These are phyloP conservation scores for Selene dorsalis DNA, from an alignment of 2,797 vertebrate genomes.

Conservation along the genomic window DNA sequence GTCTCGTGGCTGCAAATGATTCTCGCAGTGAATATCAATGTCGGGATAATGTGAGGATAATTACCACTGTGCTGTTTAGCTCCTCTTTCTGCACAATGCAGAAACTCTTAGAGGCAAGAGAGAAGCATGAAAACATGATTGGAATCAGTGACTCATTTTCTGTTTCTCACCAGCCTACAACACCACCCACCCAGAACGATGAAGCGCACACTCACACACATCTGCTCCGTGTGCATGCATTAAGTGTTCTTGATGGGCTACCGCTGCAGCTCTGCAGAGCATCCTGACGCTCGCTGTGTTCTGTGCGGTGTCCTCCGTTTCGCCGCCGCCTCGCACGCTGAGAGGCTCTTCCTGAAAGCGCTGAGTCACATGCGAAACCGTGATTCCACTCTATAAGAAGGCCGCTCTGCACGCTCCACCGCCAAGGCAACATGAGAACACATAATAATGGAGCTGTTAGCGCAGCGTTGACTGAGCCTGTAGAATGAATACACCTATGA, in stretches of 20 bases:
- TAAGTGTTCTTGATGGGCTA: slow-evolving; percentile 34
- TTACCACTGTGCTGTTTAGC: slow-evolving; percentile 18
- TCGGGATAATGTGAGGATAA: slow-evolving; percentile 39
- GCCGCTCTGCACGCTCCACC: neutral
- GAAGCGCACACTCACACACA: neutral
- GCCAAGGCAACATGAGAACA: slow-evolving; percentile 1
- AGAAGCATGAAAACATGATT: slow-evolving; percentile 37
- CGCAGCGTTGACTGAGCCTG: slow-evolving; percentile 29
- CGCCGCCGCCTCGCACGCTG: neutral
- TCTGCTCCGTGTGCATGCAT: slow-evolving; percentile 18
- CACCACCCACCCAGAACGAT: slow-evolving; percentile 37
- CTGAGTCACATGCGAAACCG: slow-evolving; percentile 30
- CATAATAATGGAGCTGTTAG: slow-evolving; percentile 43
- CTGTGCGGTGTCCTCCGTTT: slow-evolving; percentile 13
- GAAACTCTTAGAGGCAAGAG: slow-evolving; percentile 18
- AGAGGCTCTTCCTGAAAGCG: neutral
- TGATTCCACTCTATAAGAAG: neutral
- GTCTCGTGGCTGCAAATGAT: slow-evolving; percentile 33
- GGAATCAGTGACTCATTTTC: slow-evolving; percentile 66
- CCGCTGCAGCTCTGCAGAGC: slow-evolving; percentile 23
- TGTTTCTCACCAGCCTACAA: slow-evolving; percentile 60
- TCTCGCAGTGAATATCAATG: slow-evolving; percentile 33
- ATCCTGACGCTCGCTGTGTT: neutral
- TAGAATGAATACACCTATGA: slow-evolving; percentile 49
- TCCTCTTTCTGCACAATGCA: slow-evolving; percentile 10